A percentile compares a stretch with the other conserved stretches of the same genome.
phyloP scores from a whole-genome alignment of 2,113 vertebrate genomes.

The Parus major region DNA sequence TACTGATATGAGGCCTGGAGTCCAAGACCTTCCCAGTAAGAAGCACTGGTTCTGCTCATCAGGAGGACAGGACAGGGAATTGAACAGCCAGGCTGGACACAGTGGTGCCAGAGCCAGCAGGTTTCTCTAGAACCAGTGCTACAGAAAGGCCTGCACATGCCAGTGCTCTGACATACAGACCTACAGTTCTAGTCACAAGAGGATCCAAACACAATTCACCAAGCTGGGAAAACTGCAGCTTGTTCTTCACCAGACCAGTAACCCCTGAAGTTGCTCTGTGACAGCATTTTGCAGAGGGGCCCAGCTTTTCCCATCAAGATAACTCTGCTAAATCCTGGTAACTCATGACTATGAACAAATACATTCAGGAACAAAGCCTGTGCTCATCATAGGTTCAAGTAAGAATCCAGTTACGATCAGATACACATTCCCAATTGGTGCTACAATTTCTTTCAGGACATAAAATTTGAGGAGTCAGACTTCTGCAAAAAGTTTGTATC shows the following conservation, averaged over 20 bases:
- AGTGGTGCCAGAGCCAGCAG: background rate
- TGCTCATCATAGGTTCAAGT: background rate
- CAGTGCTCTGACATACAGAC: background rate
- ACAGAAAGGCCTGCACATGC: background rate
- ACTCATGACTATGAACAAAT: background rate
- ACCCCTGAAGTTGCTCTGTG: background rate
- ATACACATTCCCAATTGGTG: background rate
- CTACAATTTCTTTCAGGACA: background rate
- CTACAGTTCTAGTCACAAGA: background rate
- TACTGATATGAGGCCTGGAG: background rate
- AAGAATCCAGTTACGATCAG: background rate
- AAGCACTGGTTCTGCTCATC: background rate
- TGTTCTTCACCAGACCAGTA: background rate
- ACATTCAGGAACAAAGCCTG: background rate
- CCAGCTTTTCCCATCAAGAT: background rate
- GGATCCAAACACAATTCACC: background rate
- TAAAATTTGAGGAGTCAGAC: background rate
- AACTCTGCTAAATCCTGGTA: background rate
- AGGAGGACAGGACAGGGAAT: background rate
- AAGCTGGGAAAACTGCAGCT: background rate
- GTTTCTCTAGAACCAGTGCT: background rate
- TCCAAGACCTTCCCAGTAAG: background rate
- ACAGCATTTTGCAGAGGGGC: background rate
- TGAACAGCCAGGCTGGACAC: background rate
- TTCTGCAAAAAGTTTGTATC: background rate